phyloP scores from a whole-genome alignment of 2,888 invertebrate genomes.

The Epistrophella euchroma region DNA sequence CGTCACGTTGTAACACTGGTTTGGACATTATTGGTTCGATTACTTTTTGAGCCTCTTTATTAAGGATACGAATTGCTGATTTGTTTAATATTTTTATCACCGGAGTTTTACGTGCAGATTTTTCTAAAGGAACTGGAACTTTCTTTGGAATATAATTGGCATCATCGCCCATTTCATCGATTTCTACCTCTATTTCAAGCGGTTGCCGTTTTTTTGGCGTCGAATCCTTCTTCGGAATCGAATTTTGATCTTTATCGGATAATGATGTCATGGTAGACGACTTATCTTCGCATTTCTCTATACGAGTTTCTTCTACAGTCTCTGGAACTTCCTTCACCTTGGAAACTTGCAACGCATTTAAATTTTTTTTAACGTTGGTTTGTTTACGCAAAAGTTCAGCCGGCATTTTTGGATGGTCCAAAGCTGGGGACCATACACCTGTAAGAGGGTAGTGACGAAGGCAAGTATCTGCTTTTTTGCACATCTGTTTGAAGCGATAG shows the following conservation, averaged over 20 bases:
- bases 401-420: constrained; percentile 84
- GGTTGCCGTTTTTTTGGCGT: background rate
- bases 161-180: background rate
- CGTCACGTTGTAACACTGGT: constrained; percentile 80
- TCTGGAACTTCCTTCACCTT: constrained; percentile 66
- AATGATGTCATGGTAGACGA: background rate
- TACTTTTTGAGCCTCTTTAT: constrained; percentile 79
- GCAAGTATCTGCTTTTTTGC: constrained; percentile 89
- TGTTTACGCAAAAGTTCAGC: constrained; percentile 78
- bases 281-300: constrained; percentile 1
- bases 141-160: background rate
- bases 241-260: background rate
- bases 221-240: background rate
- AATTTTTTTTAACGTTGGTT: constrained; percentile 6
- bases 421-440: constrained; percentile 85
- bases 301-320: background rate
- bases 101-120: constrained; percentile 72
- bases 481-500: constrained; percentile 90
- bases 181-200: background rate
- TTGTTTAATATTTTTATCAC: constrained; percentile 81
- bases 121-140: background rate
- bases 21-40: constrained; percentile 81
- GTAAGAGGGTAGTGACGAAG: constrained; percentile 88
- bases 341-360: constrained; percentile 73
- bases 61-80: constrained; percentile 81